Conservation (phyloP, 1,140 invertebrate genomes). For the Oryzaephilus surinamensis region DNA sequence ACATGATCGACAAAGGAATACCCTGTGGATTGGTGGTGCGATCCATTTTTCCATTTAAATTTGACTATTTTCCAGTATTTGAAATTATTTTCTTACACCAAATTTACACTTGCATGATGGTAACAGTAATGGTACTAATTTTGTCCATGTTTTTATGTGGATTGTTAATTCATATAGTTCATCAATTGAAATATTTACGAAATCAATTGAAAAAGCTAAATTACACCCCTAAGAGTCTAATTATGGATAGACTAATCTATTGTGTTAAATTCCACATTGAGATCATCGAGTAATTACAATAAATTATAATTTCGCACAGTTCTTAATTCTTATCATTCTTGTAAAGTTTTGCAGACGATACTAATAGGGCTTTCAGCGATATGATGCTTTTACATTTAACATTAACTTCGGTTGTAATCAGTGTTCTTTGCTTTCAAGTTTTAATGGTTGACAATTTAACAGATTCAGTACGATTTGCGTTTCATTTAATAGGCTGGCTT, state of each 20-base stretch:
- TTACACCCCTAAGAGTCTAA: not conserved
- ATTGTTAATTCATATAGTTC: conserved; percentile 20
- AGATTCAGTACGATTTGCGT: conserved; percentile 24
- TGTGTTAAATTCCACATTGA: conserved; percentile 21
- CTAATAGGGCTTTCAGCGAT: conserved; percentile 21
- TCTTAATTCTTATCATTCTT: conserved; percentile 10
- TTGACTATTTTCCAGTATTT: conserved; percentile 17
- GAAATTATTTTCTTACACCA: conserved; percentile 22
- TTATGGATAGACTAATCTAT: conserved; percentile 8
- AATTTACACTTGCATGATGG: conserved; percentile 20
- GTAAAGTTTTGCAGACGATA: conserved; percentile 20
- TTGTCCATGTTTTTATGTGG: conserved; percentile 24
- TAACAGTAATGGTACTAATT: conserved; percentile 19
- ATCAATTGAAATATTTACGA: conserved; percentile 20
- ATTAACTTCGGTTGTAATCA: conserved; percentile 25
- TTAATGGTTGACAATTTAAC: conserved; percentile 22
- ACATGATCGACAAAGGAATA: conserved; percentile 16
- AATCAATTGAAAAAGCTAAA: conserved; percentile 10
- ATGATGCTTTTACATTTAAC: conserved; percentile 27
- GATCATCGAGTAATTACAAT: conserved; percentile 21
- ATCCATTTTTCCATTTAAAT: conserved; percentile 20
- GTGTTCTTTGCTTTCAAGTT: conserved; percentile 25
- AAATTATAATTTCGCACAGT: not conserved
- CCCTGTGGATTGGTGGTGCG: conserved; percentile 24
- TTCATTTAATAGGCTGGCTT: conserved; percentile 26